Evolutionary conservation across 2,888 invertebrate species (phyloP).

Genomic region (Mantis religiosa): DNA sequence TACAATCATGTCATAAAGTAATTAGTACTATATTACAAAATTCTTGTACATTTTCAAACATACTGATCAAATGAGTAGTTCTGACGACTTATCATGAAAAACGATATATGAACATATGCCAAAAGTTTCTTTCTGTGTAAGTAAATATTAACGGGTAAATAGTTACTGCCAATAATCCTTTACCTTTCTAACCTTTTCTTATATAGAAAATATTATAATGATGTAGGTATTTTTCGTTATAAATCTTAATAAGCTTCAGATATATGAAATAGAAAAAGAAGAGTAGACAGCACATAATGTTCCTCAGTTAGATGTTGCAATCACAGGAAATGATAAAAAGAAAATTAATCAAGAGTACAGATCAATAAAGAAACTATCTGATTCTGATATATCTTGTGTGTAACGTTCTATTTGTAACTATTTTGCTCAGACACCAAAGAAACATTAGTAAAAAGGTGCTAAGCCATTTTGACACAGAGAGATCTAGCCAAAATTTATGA

Average conservation of each 20-base stretch:
- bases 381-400: not conserved
- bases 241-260: not conserved
- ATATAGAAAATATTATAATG: not conserved
- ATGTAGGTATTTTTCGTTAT: not conserved
- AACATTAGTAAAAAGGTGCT: not conserved
- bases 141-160: not conserved
- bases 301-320: not conserved
- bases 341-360: not conserved
- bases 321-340: not conserved
- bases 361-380: not conserved
- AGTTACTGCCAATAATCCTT: not conserved
- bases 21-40: not conserved
- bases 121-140: not conserved
- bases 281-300: not conserved
- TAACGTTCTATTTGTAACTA: not conserved
- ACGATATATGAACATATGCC: not conserved
- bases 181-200: not conserved
- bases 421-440: not conserved
- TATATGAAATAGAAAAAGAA: not conserved
- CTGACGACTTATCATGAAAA: not conserved
- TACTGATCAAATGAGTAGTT: not conserved
- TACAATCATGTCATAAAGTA: not conserved
- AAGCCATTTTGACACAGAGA: not conserved
- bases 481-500: not conserved
- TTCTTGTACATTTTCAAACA: not conserved